These are phyloP conservation scores for Paralinhomoeus sp. DNA, from an alignment of 2,888 invertebrate genomes.

Conservation along the genomic window DNA sequence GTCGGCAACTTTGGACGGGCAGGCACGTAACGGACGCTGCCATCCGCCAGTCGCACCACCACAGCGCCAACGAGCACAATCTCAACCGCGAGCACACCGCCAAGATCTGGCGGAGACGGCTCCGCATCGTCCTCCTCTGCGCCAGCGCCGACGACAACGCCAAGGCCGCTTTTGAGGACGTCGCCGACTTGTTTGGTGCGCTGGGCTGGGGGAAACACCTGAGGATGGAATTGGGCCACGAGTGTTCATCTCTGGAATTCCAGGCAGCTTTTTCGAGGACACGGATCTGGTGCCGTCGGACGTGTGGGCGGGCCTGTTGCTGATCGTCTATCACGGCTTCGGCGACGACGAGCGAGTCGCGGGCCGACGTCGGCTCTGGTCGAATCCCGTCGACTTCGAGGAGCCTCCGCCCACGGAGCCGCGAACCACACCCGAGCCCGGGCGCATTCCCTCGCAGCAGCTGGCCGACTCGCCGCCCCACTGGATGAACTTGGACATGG, in stretches of 20 bases:
- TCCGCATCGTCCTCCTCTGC: slow-evolving; percentile 2
- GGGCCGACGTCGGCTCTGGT: neutral
- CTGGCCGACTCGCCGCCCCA: slow-evolving; percentile 6
- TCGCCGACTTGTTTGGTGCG: slow-evolving; percentile 46
- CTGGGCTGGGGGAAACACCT: slow-evolving; percentile 31
- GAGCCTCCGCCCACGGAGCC: neutral
- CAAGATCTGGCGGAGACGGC: slow-evolving; percentile 9
- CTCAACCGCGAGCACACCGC: neutral
- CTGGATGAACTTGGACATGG: slow-evolving; percentile 55
- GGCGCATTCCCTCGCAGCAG: neutral
- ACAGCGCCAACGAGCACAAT: slow-evolving; percentile 3
- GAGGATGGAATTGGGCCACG: neutral
- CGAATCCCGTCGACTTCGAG: neutral
- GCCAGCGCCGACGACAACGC: slow-evolving; percentile 13
- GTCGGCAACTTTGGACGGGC: too few species aligned
- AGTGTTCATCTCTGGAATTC: neutral
- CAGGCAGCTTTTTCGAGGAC: slow-evolving; percentile 32
- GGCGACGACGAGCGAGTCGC: slow-evolving; percentile 4
- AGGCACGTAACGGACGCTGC: too few species aligned
- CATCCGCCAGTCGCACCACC: slow-evolving; percentile 4
- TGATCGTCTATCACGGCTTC: slow-evolving; percentile 34
- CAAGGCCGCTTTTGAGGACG: slow-evolving; percentile 24
- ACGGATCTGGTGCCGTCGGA: slow-evolving; percentile 69
- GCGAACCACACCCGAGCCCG: neutral
- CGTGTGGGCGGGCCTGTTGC: slow-evolving; percentile 58